phyloP scores from a whole-genome alignment of 2,888 invertebrate species.

The Mythimna lalbum region DNA sequence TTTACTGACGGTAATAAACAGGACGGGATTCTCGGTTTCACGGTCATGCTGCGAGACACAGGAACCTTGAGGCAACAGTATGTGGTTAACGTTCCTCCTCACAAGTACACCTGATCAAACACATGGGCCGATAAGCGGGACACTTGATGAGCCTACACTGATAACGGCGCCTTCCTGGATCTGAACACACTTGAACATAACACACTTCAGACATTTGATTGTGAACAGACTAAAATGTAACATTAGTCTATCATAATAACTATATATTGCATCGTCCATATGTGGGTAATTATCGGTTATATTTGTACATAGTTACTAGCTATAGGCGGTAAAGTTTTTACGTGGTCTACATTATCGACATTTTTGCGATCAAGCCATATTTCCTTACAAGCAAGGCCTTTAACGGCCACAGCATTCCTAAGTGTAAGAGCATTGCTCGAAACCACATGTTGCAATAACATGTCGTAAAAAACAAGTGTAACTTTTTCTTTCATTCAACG shows the following conservation, averaged over 20 bases:
- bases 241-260: slow-evolving; percentile 27
- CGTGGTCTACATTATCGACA: slow-evolving; percentile 11
- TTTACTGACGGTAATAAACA: slow-evolving; percentile 68
- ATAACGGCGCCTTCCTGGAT: slow-evolving; percentile 84
- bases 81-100: slow-evolving; percentile 77
- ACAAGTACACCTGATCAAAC: slow-evolving; percentile 88
- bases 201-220: slow-evolving; percentile 64
- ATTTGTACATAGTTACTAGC: slow-evolving; percentile 15
- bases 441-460: slow-evolving; percentile 49
- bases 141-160: slow-evolving; percentile 87
- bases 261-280: slow-evolving; percentile 11
- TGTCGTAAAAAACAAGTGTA: slow-evolving; percentile 42
- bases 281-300: slow-evolving; percentile 23
- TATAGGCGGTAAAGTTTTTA: slow-evolving; percentile 27
- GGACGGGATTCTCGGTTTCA: slow-evolving; percentile 75
- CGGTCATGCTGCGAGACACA: slow-evolving; percentile 77
- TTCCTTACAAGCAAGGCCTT: slow-evolving; percentile 23
- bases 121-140: slow-evolving; percentile 86
- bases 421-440: slow-evolving; percentile 33
- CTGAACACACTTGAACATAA: slow-evolving; percentile 75
- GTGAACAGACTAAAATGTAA: slow-evolving; percentile 55
- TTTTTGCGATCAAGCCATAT: slow-evolving; percentile 30
- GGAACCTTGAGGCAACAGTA: slow-evolving; percentile 81
- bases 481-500: slow-evolving; percentile 51
- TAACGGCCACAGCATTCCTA: slow-evolving; percentile 35